phyloP scores from a whole-genome alignment of 2,888 invertebrate species.

The Epirrhoe alternata region DNA sequence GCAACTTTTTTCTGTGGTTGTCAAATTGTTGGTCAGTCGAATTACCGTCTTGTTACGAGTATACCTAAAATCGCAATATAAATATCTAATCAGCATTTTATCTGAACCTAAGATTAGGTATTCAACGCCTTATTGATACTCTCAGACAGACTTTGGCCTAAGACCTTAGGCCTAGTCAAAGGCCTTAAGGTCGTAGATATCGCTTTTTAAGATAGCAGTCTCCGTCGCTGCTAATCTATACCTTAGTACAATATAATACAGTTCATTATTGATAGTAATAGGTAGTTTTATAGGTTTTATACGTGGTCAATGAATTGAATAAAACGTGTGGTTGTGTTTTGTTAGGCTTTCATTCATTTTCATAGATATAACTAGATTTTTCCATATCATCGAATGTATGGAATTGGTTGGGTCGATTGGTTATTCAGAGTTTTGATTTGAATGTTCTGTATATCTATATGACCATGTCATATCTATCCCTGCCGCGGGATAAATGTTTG shows the following conservation, averaged over 20 bases:
- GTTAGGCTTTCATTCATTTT: not conserved
- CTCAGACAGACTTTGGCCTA: not conserved
- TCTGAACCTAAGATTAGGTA: not conserved
- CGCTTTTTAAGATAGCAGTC: not conserved
- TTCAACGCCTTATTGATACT: not conserved
- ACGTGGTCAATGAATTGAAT: not conserved
- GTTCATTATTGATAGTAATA: not conserved
- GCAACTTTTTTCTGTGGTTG: no score
- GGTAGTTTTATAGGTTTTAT: not conserved
- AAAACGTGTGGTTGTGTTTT: not conserved
- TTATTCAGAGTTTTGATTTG: no score
- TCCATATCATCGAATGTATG: no score
- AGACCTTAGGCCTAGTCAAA: not conserved
- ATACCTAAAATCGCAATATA: not conserved
- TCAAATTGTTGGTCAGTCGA: no score
- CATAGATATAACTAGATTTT: not conserved
- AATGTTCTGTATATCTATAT: no score
- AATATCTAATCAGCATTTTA: constrained; percentile 2
- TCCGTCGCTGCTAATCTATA: not conserved
- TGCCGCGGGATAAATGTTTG: no score
- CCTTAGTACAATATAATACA: not conserved
- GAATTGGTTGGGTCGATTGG: no score
- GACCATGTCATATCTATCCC: no score
- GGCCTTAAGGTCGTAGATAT: not conserved
- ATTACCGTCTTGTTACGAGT: no score